Percentiles rank a stretch among this genome's conserved stretches.
Evolutionary conservation across 2,888 invertebrate species (phyloP).

Genomic region (Dorcus hopei): DNA sequence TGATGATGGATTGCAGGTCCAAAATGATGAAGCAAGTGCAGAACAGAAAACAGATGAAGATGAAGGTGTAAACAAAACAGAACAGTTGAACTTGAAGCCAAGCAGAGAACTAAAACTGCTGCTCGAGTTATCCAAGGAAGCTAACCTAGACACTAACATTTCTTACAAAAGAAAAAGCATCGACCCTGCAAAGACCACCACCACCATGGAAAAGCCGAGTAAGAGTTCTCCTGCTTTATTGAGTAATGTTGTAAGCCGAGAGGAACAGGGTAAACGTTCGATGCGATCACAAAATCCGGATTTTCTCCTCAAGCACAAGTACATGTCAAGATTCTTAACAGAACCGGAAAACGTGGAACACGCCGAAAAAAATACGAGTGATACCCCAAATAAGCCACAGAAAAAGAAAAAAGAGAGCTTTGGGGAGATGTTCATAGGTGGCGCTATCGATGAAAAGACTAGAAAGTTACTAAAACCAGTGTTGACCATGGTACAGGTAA

Average conservation of each 20-base stretch:
- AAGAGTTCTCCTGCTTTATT: conserved; percentile 38
- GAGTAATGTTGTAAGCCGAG: background rate
- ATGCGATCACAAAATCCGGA: conserved; percentile 64
- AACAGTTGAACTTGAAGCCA: conserved; percentile 8
- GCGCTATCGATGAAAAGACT: conserved; percentile 26
- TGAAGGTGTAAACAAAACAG: conserved; percentile 1
- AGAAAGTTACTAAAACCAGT: conserved; percentile 26
- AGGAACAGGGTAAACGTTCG: conserved; percentile 43
- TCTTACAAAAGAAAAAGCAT: conserved; percentile 51
- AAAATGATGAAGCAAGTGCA: background rate
- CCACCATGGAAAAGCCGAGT: conserved; percentile 32
- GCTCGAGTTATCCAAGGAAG: conserved; percentile 65
- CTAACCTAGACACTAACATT: conserved; percentile 58
- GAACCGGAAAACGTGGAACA: conserved; percentile 35
- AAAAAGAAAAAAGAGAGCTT: conserved; percentile 37
- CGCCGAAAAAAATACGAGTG: conserved; percentile 40
- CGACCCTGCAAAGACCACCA: conserved; percentile 23
- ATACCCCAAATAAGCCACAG: conserved; percentile 33
- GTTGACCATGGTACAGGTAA: conserved; percentile 27
- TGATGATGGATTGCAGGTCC: no score
- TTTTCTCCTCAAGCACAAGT: conserved; percentile 61
- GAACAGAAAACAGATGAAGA: conserved; percentile 5
- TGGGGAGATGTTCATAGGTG: conserved; percentile 23
- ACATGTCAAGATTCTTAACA: conserved; percentile 55
- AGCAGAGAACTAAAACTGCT: conserved; percentile 59